Conservation (phyloP, 2,113 vertebrate species). For the Colinus virginianus region DNA sequence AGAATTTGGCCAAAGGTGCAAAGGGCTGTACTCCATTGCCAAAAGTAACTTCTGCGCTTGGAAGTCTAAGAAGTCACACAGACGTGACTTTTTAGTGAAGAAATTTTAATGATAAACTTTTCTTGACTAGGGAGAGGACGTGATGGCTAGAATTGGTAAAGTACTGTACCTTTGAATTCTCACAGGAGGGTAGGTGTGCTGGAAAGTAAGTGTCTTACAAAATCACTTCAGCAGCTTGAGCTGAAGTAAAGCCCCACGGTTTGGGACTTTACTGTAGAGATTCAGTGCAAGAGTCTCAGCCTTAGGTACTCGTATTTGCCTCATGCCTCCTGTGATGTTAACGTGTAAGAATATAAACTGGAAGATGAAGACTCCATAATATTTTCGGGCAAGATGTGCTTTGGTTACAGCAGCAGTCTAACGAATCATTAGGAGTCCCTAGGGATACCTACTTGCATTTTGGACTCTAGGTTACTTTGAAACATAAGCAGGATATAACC, state of each 20-base stretch:
- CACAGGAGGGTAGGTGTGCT: background rate
- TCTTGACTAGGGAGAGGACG: background rate
- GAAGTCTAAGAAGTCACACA: background rate
- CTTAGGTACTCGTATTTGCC: background rate
- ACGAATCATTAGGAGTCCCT: background rate
- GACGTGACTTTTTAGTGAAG: background rate
- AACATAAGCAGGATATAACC: background rate
- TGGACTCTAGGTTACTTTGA: background rate
- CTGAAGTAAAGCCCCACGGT: background rate
- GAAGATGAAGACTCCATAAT: background rate
- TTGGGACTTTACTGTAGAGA: background rate
- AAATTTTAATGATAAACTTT: constrained; percentile 51
- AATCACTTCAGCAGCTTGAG: background rate
- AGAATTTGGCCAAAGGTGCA: constrained; percentile 23
- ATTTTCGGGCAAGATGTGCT: background rate
- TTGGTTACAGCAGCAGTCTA: background rate
- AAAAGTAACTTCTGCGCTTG: constrained; percentile 9
- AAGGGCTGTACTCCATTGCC: background rate
- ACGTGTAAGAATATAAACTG: background rate
- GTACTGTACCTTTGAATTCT: background rate
- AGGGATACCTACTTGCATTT: background rate
- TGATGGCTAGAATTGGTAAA: background rate
- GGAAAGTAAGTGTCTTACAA: background rate
- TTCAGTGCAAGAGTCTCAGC: background rate
- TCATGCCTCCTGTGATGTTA: background rate